phyloP scores from a whole-genome alignment of 35 echinoderm and acorn worm genomes.

The Strongylocentrotus purpuratus region DNA sequence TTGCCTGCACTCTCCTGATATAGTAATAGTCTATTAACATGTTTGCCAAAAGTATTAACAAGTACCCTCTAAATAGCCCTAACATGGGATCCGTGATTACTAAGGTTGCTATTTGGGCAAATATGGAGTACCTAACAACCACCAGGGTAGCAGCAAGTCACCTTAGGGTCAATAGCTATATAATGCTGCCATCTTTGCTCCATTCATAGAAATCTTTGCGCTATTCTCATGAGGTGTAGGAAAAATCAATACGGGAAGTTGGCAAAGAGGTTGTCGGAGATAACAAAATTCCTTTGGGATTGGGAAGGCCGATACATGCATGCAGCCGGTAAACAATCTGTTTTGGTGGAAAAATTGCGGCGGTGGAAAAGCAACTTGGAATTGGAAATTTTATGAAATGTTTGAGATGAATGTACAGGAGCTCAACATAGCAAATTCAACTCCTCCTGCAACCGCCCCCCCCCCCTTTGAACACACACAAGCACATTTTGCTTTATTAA shows the following conservation, averaged over 20 bases:
- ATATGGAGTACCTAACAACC: neutral
- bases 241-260: conserved; percentile 12
- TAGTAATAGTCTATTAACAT: neutral
- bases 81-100: neutral
- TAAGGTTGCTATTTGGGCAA: conserved; percentile 10
- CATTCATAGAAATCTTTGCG: neutral
- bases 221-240: neutral
- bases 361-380: no score
- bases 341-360: no score
- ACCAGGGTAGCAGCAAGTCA: neutral
- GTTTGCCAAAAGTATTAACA: neutral
- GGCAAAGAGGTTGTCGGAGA: neutral
- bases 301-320: neutral
- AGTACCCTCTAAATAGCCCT: neutral
- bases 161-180: neutral
- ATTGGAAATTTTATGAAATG: no score
- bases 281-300: neutral
- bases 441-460: no score
- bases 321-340: no score
- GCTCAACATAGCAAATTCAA: no score
- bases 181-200: neutral
- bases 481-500: no score
- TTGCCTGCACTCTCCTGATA: neutral
- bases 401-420: no score
- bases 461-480: no score